A percentile compares a stretch with the other conserved stretches of the same genome.
Conservation (phyloP, 2,888 invertebrate species). For the Pelosia muscerda region DNA sequence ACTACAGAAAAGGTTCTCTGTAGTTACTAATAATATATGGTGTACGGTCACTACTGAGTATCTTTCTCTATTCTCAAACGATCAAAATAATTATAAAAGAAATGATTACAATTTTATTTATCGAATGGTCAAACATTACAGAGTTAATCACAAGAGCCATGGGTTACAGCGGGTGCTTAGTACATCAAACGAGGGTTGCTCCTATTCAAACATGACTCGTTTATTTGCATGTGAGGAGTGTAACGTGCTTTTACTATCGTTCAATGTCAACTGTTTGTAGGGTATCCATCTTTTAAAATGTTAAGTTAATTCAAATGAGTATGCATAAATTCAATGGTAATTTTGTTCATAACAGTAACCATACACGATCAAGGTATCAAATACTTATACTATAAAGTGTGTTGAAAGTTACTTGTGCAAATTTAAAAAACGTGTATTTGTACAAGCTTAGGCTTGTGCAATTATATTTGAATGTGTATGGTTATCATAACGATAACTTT, state of each 20-base stretch:
- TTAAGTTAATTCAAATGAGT: constrained; percentile 20
- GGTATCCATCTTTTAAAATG: constrained; percentile 48
- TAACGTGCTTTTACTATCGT: constrained; percentile 73
- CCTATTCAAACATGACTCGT: constrained; percentile 70
- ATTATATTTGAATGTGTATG: too few species aligned
- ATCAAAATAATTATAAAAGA: constrained; percentile 2
- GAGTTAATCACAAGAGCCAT: constrained; percentile 34
- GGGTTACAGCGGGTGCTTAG: constrained; percentile 36
- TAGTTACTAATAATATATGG: too few species aligned
- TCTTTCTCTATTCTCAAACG: background rate
- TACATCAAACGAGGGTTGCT: constrained; percentile 58
- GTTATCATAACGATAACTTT: too few species aligned
- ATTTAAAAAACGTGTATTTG: too few species aligned
- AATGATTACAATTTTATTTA: constrained; percentile 6
- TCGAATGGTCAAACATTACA: constrained; percentile 22
- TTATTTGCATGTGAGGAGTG: constrained; percentile 78
- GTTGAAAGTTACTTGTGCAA: too few species aligned
- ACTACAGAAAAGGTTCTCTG: too few species aligned
- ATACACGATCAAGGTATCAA: too few species aligned
- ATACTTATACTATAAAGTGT: too few species aligned
- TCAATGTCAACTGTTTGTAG: constrained; percentile 54
- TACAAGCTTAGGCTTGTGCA: too few species aligned
- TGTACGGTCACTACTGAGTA: background rate
- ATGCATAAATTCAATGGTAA: background rate
- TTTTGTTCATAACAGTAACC: background rate